phyloP scores from a whole-genome alignment of 2,888 invertebrate genomes.

The Taphrorychus bicolor region DNA sequence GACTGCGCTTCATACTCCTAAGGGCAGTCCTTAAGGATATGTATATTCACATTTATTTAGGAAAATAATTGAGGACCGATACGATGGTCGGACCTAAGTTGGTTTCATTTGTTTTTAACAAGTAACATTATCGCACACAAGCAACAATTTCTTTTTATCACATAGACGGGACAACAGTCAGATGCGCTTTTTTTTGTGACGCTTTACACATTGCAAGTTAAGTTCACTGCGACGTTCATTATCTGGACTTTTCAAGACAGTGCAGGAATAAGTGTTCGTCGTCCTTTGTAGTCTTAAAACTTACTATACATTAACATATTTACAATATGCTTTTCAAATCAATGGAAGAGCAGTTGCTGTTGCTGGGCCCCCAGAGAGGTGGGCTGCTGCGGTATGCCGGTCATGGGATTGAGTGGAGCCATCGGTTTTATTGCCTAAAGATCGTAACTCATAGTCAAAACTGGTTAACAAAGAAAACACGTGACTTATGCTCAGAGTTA shows the following conservation, averaged over 20 bases:
- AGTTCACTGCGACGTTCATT: too few species aligned
- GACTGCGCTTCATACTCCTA: too few species aligned
- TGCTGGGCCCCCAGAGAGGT: conserved; percentile 53
- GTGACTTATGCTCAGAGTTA: too few species aligned
- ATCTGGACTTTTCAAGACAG: too few species aligned
- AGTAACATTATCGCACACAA: neutral
- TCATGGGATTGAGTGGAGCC: conserved; percentile 51
- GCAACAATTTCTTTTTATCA: neutral
- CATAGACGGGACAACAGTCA: neutral
- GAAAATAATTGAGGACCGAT: neutral
- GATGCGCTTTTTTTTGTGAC: neutral
- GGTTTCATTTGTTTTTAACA: neutral
- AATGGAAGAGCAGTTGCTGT: conserved; percentile 56
- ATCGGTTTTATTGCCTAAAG: conserved; percentile 56
- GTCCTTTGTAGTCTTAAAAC: too few species aligned
- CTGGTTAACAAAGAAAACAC: neutral
- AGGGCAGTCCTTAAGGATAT: neutral
- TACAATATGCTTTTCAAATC: conserved; percentile 30
- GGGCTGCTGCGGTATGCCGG: conserved; percentile 50
- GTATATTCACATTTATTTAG: neutral
- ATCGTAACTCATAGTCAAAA: neutral
- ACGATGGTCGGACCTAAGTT: neutral
- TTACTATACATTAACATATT: too few species aligned
- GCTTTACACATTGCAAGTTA: too few species aligned
- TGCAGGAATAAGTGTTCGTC: too few species aligned